These are phyloP conservation scores for Microcebus murinus DNA, from an alignment of 2,113 vertebrate genomes.

Conservation along the genomic window DNA sequence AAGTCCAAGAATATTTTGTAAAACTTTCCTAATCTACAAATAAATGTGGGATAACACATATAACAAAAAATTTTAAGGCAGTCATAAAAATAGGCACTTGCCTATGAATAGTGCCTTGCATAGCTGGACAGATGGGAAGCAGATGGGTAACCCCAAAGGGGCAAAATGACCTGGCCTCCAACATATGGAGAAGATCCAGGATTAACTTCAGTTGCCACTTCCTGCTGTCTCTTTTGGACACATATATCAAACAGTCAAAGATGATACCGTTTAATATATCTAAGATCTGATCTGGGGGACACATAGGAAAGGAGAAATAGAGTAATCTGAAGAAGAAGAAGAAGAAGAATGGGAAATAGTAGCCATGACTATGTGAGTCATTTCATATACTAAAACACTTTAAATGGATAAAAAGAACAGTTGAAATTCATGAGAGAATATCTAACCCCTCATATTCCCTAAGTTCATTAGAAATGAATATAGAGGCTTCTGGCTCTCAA, in stretches of 20 bases:
- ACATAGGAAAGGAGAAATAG: neutral
- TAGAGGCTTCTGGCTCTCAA: neutral
- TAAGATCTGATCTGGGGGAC: neutral
- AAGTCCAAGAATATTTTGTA: conserved; percentile 32
- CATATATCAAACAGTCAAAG: conserved; percentile 63
- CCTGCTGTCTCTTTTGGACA: conserved; percentile 67
- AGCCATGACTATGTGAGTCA: neutral
- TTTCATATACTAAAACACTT: neutral
- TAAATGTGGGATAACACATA: conserved; percentile 31
- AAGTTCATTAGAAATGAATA: neutral
- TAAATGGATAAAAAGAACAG: neutral
- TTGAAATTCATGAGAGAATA: neutral
- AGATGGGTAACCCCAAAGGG: conserved; percentile 67
- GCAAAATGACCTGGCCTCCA: conserved; percentile 58
- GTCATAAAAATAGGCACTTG: conserved; percentile 40
- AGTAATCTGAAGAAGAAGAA: neutral
- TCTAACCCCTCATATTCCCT: neutral
- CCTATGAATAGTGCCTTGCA: neutral
- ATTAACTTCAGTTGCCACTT: conserved; percentile 62
- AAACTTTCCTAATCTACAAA: neutral
- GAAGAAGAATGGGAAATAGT: neutral
- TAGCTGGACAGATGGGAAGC: conserved; percentile 71
- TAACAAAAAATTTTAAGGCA: conserved; percentile 20
- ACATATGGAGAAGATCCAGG: conserved; percentile 63
- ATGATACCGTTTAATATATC: conserved; percentile 55